phyloP scores from a whole-genome alignment of 2,797 vertebrate species.

The Falco concolor region DNA sequence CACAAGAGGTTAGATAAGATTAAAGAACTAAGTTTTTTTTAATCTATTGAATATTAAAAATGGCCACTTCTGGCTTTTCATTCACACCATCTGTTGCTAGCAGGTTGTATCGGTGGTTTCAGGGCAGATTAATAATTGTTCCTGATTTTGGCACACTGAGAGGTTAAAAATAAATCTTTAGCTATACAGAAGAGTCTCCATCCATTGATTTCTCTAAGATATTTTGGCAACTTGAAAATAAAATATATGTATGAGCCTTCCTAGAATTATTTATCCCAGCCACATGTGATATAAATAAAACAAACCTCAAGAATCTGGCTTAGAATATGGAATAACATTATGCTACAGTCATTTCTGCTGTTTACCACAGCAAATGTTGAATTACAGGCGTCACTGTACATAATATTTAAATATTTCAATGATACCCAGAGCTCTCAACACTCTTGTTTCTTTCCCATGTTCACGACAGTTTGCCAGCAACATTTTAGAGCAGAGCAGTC shows the following conservation, averaged over 20 bases:
- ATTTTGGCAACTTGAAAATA: conserved; percentile 43
- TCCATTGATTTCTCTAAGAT: conserved; percentile 27
- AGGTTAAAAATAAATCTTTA: conserved; percentile 54
- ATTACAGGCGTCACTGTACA: conserved; percentile 33
- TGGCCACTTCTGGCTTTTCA: conserved; percentile 47
- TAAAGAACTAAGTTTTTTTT: conserved; percentile 52
- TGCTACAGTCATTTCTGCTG: conserved; percentile 41
- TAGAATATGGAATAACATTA: conserved; percentile 49
- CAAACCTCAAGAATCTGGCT: conserved; percentile 60
- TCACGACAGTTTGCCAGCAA: background rate
- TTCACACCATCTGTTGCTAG: conserved; percentile 61
- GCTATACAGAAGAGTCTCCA: background rate
- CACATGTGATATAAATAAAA: conserved; percentile 62
- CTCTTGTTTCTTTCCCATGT: conserved; percentile 42
- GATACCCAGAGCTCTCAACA: conserved; percentile 22
- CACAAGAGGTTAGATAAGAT: conserved; percentile 57
- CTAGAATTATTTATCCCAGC: conserved; percentile 20
- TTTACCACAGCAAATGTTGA: conserved; percentile 52
- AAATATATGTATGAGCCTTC: conserved; percentile 20
- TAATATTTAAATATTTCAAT: conserved; percentile 46
- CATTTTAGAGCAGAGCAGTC: conserved; percentile 1
- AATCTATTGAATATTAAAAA: conserved; percentile 66
- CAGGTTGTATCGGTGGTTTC: conserved; percentile 56
- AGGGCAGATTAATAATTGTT: conserved; percentile 48
- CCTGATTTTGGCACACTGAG: background rate